Evolutionary conservation across 2,888 invertebrate genomes (phyloP), one percentile per base, ranked within the genome.

Genomic region (Oasisia sp.): DNA sequence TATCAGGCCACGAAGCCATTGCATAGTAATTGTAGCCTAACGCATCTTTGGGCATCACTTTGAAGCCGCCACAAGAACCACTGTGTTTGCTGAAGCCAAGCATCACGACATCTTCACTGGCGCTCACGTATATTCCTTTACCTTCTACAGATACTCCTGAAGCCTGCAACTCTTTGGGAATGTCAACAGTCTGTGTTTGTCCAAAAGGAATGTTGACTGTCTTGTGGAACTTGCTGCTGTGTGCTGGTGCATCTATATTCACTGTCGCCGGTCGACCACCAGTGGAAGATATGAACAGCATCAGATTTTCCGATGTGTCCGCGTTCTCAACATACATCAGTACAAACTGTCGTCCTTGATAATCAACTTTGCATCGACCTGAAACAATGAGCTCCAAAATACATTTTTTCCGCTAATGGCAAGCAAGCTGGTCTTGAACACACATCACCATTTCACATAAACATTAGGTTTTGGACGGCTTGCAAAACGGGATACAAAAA

Each of bases 11-110:
- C 74, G 27, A 74, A 74, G 74, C 14, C 74, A 74, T 74, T 27
- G 74, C 74, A 74, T 74, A 74, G 27, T 74, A 74, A 27, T 74
- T 74, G 74, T 74, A 74, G 74, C 74, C 74, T 74, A 74, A 74
- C 27, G 74, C 74, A 7, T 74, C 74, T 7, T 27, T 1, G 74
- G 74, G 74, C 74, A 74, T 74, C 27, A 74, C 74, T 74, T 74
- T 74, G 27, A 74, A 74, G n/a, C 74, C 74, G 1, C 74, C 74
- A n/a, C 74, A 74, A 19, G 74, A 74, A 27, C 74, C 74, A 5
- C 74, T 27, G 14, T 19, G 27, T 74, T 74, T 74, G n/a, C 74
- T 74, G 74, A 74, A 74, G 74, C 74, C 74, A 74, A 74, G 74
- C 2, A 74, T 27, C 5, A 74, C 74, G 27, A 74, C 27, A 74